Evolutionary conservation across 2,888 invertebrate species (phyloP).

Genomic region (Biston betularia): DNA sequence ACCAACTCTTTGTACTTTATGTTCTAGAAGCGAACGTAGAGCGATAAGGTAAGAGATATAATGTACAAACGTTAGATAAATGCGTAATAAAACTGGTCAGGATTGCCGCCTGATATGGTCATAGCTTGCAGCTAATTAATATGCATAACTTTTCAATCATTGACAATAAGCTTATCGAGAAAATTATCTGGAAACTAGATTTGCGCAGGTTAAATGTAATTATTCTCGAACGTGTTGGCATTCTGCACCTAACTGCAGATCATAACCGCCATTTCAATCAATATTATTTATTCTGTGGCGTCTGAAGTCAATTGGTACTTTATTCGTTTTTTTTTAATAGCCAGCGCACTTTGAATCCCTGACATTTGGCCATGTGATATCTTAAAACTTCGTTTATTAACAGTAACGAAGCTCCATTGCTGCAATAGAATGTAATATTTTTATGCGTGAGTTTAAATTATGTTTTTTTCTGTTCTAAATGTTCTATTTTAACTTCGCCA

Average conservation of each 20-base stretch:
- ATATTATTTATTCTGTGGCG: too few relatives aligned
- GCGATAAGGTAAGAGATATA: slow-evolving; percentile 9
- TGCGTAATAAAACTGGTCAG: slow-evolving; percentile 22
- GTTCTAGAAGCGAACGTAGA: background rate
- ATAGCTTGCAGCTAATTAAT: slow-evolving; percentile 12
- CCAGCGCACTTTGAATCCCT: too few relatives aligned
- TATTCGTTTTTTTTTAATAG: too few relatives aligned
- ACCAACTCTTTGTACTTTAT: slow-evolving; percentile 6
- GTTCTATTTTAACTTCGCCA: too few relatives aligned
- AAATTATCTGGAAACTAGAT: slow-evolving; percentile 12
- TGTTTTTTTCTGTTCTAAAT: too few relatives aligned
- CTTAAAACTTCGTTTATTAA: too few relatives aligned
- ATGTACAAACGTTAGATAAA: slow-evolving; percentile 25
- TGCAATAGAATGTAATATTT: too few relatives aligned
- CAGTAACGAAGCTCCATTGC: too few relatives aligned
- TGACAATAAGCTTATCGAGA: slow-evolving; percentile 22
- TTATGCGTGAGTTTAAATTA: too few relatives aligned
- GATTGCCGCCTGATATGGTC: slow-evolving; percentile 6
- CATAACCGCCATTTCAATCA: too few relatives aligned
- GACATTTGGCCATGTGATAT: too few relatives aligned
- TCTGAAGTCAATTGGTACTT: too few relatives aligned
- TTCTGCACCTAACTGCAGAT: background rate
- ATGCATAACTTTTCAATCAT: slow-evolving; percentile 21
- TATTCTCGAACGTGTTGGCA: background rate
- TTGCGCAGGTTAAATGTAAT: background rate